Evolutionary conservation across 2,888 invertebrate genomes (phyloP).

Genomic region (Chrysolina haemoptera): DNA sequence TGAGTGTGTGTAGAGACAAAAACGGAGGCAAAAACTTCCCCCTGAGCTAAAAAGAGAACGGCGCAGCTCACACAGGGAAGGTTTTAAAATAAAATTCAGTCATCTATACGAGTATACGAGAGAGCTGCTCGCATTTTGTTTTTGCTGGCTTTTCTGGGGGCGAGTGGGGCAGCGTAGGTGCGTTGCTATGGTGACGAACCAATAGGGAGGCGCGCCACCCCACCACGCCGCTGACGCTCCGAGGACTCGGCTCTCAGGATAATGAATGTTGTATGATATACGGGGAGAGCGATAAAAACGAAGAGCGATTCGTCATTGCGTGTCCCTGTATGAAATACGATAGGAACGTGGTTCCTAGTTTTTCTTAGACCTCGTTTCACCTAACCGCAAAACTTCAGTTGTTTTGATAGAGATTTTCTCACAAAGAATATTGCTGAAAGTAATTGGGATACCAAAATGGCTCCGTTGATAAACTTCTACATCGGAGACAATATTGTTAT

Average conservation of each 20-base stretch:
- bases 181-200: conserved; percentile 64
- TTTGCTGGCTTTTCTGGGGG: conserved; percentile 61
- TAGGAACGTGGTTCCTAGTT: background rate
- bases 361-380: too few species aligned
- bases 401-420: too few species aligned
- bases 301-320: background rate
- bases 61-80: conserved; percentile 51
- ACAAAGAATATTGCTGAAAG: too few species aligned
- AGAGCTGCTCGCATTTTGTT: conserved; percentile 65
- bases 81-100: conserved; percentile 61
- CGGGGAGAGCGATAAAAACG: conserved; percentile 20
- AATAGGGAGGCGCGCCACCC: conserved; percentile 60
- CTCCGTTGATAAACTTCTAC: too few species aligned
- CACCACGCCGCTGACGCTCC: conserved; percentile 50
- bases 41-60: conserved; percentile 60
- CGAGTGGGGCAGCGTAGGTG: conserved; percentile 64
- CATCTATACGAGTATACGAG: conserved; percentile 33
- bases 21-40: conserved; percentile 59
- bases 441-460: too few species aligned
- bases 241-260: conserved; percentile 12
- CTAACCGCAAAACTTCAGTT: too few species aligned
- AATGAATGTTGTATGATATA: conserved; percentile 22
- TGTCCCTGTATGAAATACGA: conserved; percentile 13
- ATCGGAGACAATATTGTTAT: too few species aligned
- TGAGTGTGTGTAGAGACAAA: conserved; percentile 49